phyloP scores from a whole-genome alignment of 1,140 invertebrate genomes.

The Brachionus plicatilis region DNA sequence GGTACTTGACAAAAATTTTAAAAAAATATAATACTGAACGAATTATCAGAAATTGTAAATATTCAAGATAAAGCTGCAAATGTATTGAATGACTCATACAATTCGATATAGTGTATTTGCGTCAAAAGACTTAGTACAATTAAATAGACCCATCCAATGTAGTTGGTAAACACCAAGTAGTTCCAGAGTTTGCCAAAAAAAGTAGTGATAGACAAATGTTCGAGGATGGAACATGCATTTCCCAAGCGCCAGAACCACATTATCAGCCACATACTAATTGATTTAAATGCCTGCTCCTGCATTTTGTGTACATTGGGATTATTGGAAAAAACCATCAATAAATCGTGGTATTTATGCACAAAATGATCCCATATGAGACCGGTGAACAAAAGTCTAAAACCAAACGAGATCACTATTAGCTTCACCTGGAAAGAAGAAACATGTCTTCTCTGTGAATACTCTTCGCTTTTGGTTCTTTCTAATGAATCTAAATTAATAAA shows the following conservation, averaged over 20 bases:
- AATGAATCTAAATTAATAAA: neutral
- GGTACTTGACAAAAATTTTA: too few species aligned
- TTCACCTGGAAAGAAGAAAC: neutral
- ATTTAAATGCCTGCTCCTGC: neutral
- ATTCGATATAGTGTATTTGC: conserved; percentile 2
- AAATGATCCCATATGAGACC: conserved; percentile 22
- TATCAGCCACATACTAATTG: conserved; percentile 7
- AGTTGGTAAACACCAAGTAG: conserved; percentile 2
- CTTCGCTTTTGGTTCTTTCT: neutral
- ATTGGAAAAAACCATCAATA: conserved; percentile 23
- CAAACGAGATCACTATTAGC: neutral
- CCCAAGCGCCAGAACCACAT: conserved; percentile 31
- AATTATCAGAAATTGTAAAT: neutral
- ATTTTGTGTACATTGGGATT: neutral
- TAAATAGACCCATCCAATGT: conserved; percentile 15
- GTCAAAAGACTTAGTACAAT: neutral
- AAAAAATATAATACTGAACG: neutral
- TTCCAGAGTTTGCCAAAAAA: conserved; percentile 27
- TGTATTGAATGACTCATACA: neutral
- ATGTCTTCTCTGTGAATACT: neutral
- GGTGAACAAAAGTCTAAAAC: neutral
- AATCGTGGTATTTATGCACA: conserved; percentile 30
- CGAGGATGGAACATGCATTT: conserved; percentile 9
- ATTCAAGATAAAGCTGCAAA: neutral
- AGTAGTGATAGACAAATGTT: neutral